Conservation (phyloP, 2,113 vertebrate genomes). For the Thunnus maccoyii region DNA sequence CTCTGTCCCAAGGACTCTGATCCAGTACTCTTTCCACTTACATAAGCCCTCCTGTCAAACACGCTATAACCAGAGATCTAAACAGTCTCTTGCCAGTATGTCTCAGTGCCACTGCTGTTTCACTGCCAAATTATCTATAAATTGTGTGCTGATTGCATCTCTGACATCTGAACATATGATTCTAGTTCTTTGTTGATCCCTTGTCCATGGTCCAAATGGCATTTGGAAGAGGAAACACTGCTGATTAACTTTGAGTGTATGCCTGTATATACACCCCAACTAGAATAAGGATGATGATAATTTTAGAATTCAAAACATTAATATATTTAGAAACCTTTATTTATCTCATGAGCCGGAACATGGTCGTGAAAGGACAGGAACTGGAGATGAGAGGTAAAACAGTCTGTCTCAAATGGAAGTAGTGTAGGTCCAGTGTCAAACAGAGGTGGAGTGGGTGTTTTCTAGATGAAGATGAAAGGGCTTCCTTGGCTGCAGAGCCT, state of each 20-base stretch:
- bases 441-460: constrained; percentile 59
- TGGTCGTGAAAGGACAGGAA: constrained; percentile 37
- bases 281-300: not conserved
- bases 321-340: constrained; percentile 21
- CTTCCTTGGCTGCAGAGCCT: constrained; percentile 40
- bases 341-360: constrained; percentile 11
- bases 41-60: constrained; percentile 11
- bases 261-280: not conserved
- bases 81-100: constrained; percentile 33
- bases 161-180: constrained; percentile 44
- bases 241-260: not conserved
- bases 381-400: constrained; percentile 45
- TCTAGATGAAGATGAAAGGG: constrained; percentile 60
- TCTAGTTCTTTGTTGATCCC: constrained; percentile 51
- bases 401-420: constrained; percentile 33
- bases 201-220: not conserved
- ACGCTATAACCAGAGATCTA: constrained; percentile 7
- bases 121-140: constrained; percentile 45
- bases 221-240: constrained; percentile 1
- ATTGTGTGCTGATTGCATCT: constrained; percentile 31
- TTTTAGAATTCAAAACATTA: constrained; percentile 26
- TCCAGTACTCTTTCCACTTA: not conserved
- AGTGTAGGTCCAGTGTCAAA: constrained; percentile 44
- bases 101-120: not conserved
- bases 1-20: constrained; percentile 13